Evolutionary conservation across 2,113 vertebrate genomes (phyloP), one percentile per base, ranked within the genome.

Genomic region (Sapayoa aenigma): DNA sequence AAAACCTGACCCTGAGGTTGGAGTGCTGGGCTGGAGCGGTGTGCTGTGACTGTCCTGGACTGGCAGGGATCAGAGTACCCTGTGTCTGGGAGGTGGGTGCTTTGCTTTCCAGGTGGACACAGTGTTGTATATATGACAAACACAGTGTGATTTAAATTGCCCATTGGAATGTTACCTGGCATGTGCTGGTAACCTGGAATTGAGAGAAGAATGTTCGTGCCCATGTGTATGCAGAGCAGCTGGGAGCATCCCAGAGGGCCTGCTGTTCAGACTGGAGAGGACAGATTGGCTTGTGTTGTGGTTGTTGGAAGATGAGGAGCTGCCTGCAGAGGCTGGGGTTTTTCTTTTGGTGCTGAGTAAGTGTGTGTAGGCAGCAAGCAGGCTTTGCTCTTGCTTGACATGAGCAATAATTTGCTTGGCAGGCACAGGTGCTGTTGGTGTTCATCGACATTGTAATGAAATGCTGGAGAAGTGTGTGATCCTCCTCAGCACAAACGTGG

Each of bases 121-220:
- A 5, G 24, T 14, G 37, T 18, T 6, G 6, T 8, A 2, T 3
- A n/a, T 25, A 5, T 52, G 41, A 35, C 49, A 71, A 18, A 49
- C 16, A 30, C 3, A 28, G 14, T 5, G 3, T 3, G 6, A 12
- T 72, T 46, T n/a, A 21, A 53, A n/a, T 20, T 41, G 42, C 31
- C 8, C 39, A 11, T 2, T 0, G 1, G 25, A 35, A 15, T 3
- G 14, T 79, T 56, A 46, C 52, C 41, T 33, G 50, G 47, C 1
- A 2, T 5, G 49, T 11, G 27, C 31, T n/a, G 2, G 31, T 16
- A n/a, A 8, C n/a, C 8, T 6, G 30, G 28, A 15, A 13, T 0
- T 14, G 58, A 59, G 75, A 20, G 5, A 14, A 13, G 27, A 35
- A 10, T 30, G 65, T n/a, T 46, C 62, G 15, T 7, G 12, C 33